Evolutionary conservation across 2,113 vertebrate species (phyloP).

Genomic region (Petrocephalus microphthalmus): DNA sequence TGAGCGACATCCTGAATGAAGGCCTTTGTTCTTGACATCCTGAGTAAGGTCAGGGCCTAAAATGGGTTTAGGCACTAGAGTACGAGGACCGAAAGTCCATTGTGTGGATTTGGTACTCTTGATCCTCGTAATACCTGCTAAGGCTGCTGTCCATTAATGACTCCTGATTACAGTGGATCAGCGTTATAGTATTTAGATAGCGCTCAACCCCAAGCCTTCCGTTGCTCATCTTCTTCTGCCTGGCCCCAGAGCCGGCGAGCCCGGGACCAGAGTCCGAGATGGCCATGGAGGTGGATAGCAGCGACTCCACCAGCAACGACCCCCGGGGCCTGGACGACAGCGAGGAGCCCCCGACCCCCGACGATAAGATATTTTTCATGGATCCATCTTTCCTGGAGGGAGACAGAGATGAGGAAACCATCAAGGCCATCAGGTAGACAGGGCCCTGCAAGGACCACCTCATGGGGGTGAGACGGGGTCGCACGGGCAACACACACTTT

Average conservation of each 20-base stretch:
- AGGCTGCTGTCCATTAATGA: neutral
- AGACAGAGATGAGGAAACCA: slow-evolving; percentile 85
- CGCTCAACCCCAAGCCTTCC: neutral
- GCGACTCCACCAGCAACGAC: slow-evolving; percentile 75
- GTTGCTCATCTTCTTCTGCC: neutral
- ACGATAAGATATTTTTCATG: slow-evolving; percentile 89
- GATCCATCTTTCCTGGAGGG: slow-evolving; percentile 79
- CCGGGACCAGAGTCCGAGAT: slow-evolving; percentile 82
- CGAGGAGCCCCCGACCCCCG: slow-evolving; percentile 85
- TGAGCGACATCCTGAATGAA: neutral
- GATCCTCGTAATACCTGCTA: neutral
- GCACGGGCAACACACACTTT: neutral
- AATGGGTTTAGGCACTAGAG: neutral
- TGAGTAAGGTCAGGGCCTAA: neutral
- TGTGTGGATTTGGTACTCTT: neutral
- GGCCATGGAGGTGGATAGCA: slow-evolving; percentile 91
- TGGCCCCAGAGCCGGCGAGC: slow-evolving; percentile 75
- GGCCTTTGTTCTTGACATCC: neutral
- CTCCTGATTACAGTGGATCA: neutral
- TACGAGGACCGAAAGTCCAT: neutral
- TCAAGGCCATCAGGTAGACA: slow-evolving; percentile 74
- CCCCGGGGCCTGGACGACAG: slow-evolving; percentile 76
- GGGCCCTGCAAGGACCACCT: neutral
- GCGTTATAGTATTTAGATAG: neutral
- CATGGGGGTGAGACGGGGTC: neutral